Base-by-base conservation (phyloP, 1,140 invertebrate species). In the Lethrus apterus region DNA sequence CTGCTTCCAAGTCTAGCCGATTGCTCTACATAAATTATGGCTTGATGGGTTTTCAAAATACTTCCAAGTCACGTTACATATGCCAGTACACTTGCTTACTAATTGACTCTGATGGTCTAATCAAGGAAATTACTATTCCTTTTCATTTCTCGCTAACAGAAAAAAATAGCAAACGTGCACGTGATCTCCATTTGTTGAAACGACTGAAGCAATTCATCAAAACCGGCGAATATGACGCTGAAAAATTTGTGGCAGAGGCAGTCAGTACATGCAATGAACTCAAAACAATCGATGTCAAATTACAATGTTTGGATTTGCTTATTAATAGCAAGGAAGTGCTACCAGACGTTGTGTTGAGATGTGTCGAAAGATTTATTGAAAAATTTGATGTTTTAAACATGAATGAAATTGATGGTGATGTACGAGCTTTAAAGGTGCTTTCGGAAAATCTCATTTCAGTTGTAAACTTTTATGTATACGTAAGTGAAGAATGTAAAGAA, bases 111-210 rank as follows among this genome's bases (percentile, higher is more conserved):
- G 76, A 83, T 59, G 92, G 91, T 7, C 67, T 72, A 56, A 61
- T 96, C 0, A 89, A 86, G 63, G 83, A 86, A 58, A 76, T 96
- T 45, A 70, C 74, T 38, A 83, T 95, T 56, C 93, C 92, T 10
- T 97, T 95, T 66, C 91, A 95, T 66, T 85, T 84, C 65, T 79
- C 85, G 3, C 67, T 92, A n/a, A 83, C 83, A 60, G 89, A 85
- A 54, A 87, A 86, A 66, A 89, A 88, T 66, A 90, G 86, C 48
- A 83, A 86, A 58, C 77, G 84, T 55, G 84, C 89, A 1, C 77
- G 86, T 55, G 92, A 95, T 66, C 75, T 93, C 30, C 89, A 94
- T 70, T 68, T 93, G 26, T 71, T 93, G 34, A 84, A 86, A 57
- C 83, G 86, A 55, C 61, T 90, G n/a, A 80, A 83, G 55, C 76